These are phyloP conservation scores for Limosa lapponica DNA, from an alignment of 2,797 vertebrate genomes.

Conservation along the genomic window DNA sequence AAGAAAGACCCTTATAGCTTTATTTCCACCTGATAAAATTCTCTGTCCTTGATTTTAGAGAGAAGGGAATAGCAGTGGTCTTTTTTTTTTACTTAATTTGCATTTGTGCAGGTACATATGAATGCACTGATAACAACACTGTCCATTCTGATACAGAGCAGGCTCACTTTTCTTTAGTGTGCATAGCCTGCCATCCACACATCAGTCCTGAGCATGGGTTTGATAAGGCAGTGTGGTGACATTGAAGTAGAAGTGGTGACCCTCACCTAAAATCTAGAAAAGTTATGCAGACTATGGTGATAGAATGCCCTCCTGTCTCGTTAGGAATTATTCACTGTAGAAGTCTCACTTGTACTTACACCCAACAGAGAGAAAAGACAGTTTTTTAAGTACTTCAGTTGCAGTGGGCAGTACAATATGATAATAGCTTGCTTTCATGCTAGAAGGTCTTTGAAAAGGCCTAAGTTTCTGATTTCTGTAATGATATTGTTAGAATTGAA, in stretches of 20 bases:
- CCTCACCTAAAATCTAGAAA: not conserved
- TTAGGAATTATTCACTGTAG: not conserved
- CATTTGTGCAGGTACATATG: not conserved
- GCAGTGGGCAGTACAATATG: not conserved
- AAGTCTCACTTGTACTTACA: not conserved
- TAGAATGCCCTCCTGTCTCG: not conserved
- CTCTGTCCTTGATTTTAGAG: not conserved
- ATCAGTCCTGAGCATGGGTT: not conserved
- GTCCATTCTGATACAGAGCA: not conserved
- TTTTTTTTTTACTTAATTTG: not conserved
- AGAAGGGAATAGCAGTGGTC: fast-evolving
- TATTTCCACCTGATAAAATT: not conserved
- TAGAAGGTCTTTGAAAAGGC: not conserved
- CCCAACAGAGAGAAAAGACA: not conserved
- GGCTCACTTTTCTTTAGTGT: not conserved
- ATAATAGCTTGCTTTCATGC: not conserved
- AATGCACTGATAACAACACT: not conserved
- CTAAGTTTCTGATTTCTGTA: not conserved
- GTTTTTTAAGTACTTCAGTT: not conserved
- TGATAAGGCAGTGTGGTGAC: not conserved
- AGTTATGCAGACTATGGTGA: not conserved
- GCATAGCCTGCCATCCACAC: not conserved
- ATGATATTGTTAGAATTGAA: not conserved
- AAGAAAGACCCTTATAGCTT: not conserved
- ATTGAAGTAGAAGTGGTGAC: not conserved